A percentile compares a stretch with the other conserved stretches of the same genome.
phyloP scores from a whole-genome alignment of 2,113 vertebrate genomes.

The Dicentrarchus labrax region DNA sequence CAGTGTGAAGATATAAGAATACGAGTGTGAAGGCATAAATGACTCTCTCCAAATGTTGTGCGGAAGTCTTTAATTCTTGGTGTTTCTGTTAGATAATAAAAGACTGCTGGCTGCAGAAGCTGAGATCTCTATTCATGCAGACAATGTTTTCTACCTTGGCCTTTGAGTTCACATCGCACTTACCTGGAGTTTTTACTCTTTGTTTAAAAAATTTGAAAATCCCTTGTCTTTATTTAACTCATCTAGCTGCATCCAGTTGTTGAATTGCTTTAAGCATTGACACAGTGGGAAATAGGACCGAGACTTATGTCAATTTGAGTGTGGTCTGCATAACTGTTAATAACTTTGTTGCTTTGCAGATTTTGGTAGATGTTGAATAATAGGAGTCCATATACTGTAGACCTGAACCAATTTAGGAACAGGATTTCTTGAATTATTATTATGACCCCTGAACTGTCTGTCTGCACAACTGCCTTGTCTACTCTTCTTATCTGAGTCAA shows the following conservation, averaged over 20 bases:
- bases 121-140: no score
- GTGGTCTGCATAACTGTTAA: neutral
- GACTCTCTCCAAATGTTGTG: neutral
- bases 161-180: neutral
- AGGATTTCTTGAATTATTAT: no score
- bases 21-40: no score
- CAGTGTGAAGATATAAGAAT: neutral
- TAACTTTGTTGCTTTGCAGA: neutral
- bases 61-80: no score
- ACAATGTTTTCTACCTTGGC: neutral
- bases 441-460: constrained; percentile 14
- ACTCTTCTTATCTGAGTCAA: neutral
- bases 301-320: neutral
- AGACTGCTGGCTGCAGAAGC: no score
- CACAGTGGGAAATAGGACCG: no score
- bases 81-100: no score
- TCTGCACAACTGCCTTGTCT: neutral
- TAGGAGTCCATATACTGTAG: no score
- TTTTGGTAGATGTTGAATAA: neutral
- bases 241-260: neutral
- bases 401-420: neutral
- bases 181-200: neutral
- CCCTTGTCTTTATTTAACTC: neutral
- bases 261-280: neutral
- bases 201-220: neutral